Base-by-base conservation (phyloP, 1,140 invertebrate genomes). In the Phymastichus coffea region DNA sequence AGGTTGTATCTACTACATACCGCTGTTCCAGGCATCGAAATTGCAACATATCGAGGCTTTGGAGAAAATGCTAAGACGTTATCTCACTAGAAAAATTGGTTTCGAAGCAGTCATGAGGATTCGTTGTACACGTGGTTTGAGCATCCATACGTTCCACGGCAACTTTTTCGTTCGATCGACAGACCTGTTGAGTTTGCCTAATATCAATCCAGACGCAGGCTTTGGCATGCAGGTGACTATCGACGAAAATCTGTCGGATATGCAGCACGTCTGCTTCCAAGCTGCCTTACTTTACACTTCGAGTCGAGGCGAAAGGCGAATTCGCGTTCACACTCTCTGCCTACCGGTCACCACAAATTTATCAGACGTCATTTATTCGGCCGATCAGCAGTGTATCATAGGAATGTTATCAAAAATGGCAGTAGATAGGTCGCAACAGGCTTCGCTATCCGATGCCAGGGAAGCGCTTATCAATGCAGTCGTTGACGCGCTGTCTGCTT, bases 101-200 rank as follows among this genome's bases (percentile, higher is more conserved):
- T 98, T 99, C 76, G 98, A 99, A 79, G 93, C 98, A 35, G 97
- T 99, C 1, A 96, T 99, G 94, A 85, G 98, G 71, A 89, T 99
- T 55, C 84, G 97, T 4, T 99, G 95, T 74, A 96, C 95, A 8
- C 86, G 91, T 76, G 93, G 97, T 15, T 78, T 99, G 40, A 85
- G 91, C 28, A 95, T 99, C 63, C 95, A 99, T 75, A 96, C 95
- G 65, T 99, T 99, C 85, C 96, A 99, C 82, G 98, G 98, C 9
- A 99, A 99, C 77, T 98, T 98, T 84, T 99, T 99, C 81, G 97
- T 99, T 33, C 85, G 98, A 17, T 98, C 97, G 0, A 98, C 96
- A 4, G 97, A 99, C 81, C 81, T 99, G 15, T 79, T 99, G 17
- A 95, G 94, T 30, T 80, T 99, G 61, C 95, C 98, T 23, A 99